Percentiles rank a stretch among this genome's conserved stretches.
phyloP scores from a whole-genome alignment of 1,140 invertebrate species.

The Dendroctonus ponderosae region DNA sequence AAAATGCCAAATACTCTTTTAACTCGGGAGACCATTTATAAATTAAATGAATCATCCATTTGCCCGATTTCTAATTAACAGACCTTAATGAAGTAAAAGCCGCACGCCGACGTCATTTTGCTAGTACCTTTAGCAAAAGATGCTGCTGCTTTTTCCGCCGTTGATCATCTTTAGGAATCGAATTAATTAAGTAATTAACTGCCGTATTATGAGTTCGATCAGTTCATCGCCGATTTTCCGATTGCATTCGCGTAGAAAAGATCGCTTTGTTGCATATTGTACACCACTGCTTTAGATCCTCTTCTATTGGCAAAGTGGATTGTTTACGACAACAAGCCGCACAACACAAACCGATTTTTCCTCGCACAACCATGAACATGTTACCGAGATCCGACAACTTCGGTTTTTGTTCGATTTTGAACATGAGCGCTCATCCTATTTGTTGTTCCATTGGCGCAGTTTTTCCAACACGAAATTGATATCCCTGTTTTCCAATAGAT shows the following conservation, averaged over 20 bases:
- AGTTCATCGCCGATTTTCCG: neutral
- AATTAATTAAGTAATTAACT: constrained; percentile 23
- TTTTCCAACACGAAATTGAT: constrained; percentile 29
- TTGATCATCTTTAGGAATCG: constrained; percentile 20
- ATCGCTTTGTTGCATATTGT: neutral
- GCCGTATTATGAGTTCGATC: neutral
- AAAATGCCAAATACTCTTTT: constrained; percentile 18
- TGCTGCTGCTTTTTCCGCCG: constrained; percentile 16
- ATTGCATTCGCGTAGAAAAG: neutral
- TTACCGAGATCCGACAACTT: constrained; percentile 22
- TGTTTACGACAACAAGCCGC: constrained; percentile 24
- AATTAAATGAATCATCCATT: constrained; percentile 27
- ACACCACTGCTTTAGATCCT: neutral
- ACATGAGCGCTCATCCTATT: constrained; percentile 33
- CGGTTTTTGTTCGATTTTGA: constrained; percentile 34
- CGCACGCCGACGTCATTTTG: constrained; percentile 19
- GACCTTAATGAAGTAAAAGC: constrained; percentile 25
- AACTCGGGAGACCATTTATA: constrained; percentile 21
- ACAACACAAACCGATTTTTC: constrained; percentile 24
- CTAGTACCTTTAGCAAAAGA: constrained; percentile 18
- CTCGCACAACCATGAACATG: constrained; percentile 19
- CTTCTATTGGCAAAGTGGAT: no score
- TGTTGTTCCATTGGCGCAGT: constrained; percentile 27
- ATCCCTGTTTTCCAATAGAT: constrained; percentile 26
- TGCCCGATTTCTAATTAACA: constrained; percentile 26